Percentiles rank a stretch among this genome's conserved stretches.
Conservation (phyloP, 2,888 invertebrate species). For the Baronia brevicornis region DNA sequence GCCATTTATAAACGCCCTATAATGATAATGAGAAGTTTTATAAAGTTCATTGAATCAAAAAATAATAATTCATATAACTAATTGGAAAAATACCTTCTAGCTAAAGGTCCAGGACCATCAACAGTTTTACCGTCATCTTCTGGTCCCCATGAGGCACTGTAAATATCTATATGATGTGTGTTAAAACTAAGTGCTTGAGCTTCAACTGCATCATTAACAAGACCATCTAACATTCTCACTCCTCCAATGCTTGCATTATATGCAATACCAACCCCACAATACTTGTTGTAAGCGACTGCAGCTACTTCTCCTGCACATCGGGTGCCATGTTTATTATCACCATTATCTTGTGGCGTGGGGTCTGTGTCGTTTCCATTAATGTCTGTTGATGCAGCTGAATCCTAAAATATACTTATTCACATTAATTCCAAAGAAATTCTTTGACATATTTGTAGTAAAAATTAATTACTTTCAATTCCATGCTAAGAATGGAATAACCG, state of each 20-base stretch:
- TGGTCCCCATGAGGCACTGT: conserved; percentile 98
- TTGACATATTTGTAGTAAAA: conserved; percentile 9
- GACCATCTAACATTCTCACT: conserved; percentile 97
- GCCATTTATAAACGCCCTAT: conserved; percentile 92
- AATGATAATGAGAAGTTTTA: conserved; percentile 45
- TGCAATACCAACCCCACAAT: conserved; percentile 98
- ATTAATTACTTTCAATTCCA: conserved; percentile 10
- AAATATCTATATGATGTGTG: conserved; percentile 96
- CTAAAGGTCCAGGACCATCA: conserved; percentile 95
- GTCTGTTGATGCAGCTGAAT: conserved; percentile 95
- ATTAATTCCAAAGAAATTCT: conserved; percentile 15
- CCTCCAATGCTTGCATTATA: conserved; percentile 98
- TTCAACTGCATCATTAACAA: conserved; percentile 96
- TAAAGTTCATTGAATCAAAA: conserved; percentile 24
- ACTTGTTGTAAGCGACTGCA: conserved; percentile 95
- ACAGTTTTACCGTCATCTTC: conserved; percentile 98
- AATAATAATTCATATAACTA: neutral
- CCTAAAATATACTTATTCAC: conserved; percentile 73
- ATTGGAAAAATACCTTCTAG: conserved; percentile 73
- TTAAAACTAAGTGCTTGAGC: conserved; percentile 94
- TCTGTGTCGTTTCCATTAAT: conserved; percentile 98
- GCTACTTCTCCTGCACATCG: conserved; percentile 99
- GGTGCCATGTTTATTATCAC: conserved; percentile 99
- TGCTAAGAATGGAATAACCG: no score
- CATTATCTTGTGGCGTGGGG: conserved; percentile 98